Evolutionary conservation across 2,113 vertebrate species (phyloP).

Genomic region (Furnarius figulus): DNA sequence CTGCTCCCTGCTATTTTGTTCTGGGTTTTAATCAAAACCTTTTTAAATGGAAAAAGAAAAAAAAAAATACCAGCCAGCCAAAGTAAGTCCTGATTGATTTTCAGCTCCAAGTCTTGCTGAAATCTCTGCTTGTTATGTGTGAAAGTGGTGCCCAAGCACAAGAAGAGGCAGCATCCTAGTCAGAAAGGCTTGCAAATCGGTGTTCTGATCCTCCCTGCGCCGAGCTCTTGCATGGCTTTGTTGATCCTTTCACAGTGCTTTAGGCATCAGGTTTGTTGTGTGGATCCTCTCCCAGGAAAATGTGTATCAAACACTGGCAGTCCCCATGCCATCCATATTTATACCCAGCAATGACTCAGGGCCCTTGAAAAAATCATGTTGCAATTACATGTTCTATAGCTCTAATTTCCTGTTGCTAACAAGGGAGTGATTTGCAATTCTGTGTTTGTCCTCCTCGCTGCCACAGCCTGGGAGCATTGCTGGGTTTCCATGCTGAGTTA

Average conservation of each 20-base stretch:
- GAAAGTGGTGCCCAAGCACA: background rate
- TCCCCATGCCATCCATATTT: slow-evolving; percentile 3
- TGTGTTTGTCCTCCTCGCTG: slow-evolving; percentile 7
- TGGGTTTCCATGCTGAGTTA: background rate
- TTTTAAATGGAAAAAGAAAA: background rate
- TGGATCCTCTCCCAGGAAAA: background rate
- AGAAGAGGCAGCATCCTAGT: background rate
- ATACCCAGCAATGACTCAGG: slow-evolving; percentile 24
- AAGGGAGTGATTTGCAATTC: slow-evolving; percentile 18
- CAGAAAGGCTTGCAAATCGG: background rate
- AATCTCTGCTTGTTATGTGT: background rate
- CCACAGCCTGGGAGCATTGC: background rate
- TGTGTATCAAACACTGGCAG: background rate
- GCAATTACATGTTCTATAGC: slow-evolving; percentile 26
- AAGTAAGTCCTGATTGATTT: background rate
- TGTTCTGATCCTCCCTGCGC: background rate
- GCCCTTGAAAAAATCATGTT: slow-evolving; percentile 41
- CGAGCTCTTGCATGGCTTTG: background rate
- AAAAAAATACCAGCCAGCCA: background rate
- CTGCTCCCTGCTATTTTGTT: background rate
- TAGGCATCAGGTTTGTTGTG: background rate
- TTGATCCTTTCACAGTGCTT: background rate
- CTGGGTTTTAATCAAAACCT: background rate
- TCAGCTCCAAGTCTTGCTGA: background rate
- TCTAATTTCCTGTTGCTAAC: slow-evolving; percentile 34